Evolutionary conservation across 2,113 vertebrate species (phyloP), one percentile per base, ranked within the genome.

Genomic region (Nannospalax galili): DNA sequence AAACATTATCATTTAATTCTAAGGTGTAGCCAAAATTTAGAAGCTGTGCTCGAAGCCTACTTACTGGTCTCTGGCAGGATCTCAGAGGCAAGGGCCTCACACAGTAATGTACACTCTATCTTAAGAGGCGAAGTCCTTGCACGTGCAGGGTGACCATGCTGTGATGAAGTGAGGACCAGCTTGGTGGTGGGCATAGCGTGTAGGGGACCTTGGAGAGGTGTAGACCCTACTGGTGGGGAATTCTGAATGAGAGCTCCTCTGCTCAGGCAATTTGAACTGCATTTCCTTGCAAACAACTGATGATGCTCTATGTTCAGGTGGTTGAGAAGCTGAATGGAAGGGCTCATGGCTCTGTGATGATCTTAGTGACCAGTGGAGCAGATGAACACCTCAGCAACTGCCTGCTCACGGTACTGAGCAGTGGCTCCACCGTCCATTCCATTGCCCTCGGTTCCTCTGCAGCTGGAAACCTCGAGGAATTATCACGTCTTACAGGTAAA

Each of bases 401-500:
- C 82, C 72, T 97, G 52, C 75, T 30, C 26, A 70, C 91, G 0
- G 95, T 93, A 32, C 15, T 96, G 60, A 75, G 85, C 26, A 98
- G 98, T 70, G 98, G 98, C 15, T 93, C 97, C 19, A 95, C 97
- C 56, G 78, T 98, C 52, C 98, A 98, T 60, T 98, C 98, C 58
- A 96, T 98, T 37, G 95, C 96, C 67, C 75, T 98, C 26, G 98
- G 98, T 3, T 77, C 97, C 15, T 95, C 70, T 48, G 96, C 87
- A 1, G 96, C 78, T 17, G 5, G 40, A 65, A 94, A 89, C 45
- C 86, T 98, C 28, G 96, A 97, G 84, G 60, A 94, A 26, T 91
- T 98, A 64, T 94, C 98, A 20, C 82, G 24, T 20, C 73, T 77
- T 42, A 98, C 98, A 95, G 98, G 98, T 97, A 94, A 81, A 32